A percentile compares a stretch with the other conserved stretches of the same genome.
These are phyloP conservation scores for Paraescarpia echinospica DNA, from an alignment of 1,140 invertebrate species.

Conservation along the genomic window DNA sequence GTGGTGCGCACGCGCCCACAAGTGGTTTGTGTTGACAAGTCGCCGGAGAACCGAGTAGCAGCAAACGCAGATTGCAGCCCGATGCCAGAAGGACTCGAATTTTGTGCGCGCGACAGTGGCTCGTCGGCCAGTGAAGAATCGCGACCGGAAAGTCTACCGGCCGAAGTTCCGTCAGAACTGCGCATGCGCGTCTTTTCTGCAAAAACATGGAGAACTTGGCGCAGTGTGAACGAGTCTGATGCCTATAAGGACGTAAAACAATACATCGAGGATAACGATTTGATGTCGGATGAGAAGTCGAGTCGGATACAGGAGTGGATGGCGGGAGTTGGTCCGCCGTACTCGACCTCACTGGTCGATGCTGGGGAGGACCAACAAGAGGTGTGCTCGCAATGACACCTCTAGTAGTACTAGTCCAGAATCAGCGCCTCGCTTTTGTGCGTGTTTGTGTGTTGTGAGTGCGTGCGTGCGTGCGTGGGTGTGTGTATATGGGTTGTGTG, in stretches of 20 bases:
- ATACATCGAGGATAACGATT: constrained; percentile 50
- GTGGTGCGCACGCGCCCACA: constrained; percentile 36
- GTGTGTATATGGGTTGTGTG: too few species aligned
- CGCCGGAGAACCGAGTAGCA: constrained; percentile 27
- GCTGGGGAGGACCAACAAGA: not conserved
- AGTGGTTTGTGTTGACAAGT: constrained; percentile 33
- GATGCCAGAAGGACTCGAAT: constrained; percentile 12
- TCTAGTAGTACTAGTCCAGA: not conserved
- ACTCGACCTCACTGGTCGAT: not conserved
- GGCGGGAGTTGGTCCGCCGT: constrained; percentile 34
- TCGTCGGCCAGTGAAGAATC: not conserved
- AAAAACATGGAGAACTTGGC: constrained; percentile 48
- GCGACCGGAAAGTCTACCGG: constrained; percentile 12
- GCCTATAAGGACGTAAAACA: constrained; percentile 49
- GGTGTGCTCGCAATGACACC: not conserved
- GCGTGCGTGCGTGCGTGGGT: too few species aligned
- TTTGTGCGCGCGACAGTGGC: constrained; percentile 19
- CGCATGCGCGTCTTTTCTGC: constrained; percentile 31
- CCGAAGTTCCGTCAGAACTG: not conserved
- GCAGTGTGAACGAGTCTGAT: constrained; percentile 47
- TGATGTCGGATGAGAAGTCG: constrained; percentile 43
- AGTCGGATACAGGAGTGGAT: constrained; percentile 45
- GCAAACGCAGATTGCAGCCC: constrained; percentile 22
- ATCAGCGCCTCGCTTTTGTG: constrained; percentile 8
- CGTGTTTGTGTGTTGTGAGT: too few species aligned